Evolutionary conservation across 30 jellyfish, hydroid and myxozoan genomes (phyloP).

Genomic region (Aurelia sp.): DNA sequence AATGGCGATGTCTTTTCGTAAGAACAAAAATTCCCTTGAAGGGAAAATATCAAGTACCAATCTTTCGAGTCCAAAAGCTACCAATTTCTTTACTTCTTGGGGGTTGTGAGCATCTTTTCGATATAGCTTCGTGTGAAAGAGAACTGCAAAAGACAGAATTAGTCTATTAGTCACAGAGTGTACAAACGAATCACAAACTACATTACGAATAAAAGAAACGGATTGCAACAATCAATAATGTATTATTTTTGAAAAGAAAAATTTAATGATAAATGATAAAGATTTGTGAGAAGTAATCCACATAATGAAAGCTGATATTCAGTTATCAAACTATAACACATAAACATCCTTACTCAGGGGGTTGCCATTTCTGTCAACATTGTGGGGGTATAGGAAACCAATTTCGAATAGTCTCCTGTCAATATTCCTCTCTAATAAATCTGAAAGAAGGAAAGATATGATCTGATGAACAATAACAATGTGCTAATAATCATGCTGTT

Average conservation of each 20-base stretch:
- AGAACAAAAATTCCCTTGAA: too few species aligned
- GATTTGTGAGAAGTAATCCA: neutral
- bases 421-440: conserved; percentile 82
- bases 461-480: too few species aligned
- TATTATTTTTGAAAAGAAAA: too few species aligned
- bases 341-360: conserved; percentile 65
- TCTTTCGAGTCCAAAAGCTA: conserved; percentile 95
- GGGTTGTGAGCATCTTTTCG: conserved; percentile 85
- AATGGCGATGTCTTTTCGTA: too few species aligned
- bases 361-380: conserved; percentile 83
- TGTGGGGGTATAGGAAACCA: conserved; percentile 89
- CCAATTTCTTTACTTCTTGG: conserved; percentile 86
- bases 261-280: neutral
- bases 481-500: too few species aligned
- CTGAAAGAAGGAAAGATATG: conserved; percentile 33
- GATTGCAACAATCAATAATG: too few species aligned
- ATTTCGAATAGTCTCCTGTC: conserved; percentile 90
- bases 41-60: conserved; percentile 44
- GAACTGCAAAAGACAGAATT: conserved; percentile 46
- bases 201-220: too few species aligned
- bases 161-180: neutral
- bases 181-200: neutral
- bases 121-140: conserved; percentile 71
- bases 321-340: neutral
- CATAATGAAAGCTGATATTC: neutral